Conservation (phyloP, 2,888 invertebrate genomes). For the Synergus gifuensis region DNA sequence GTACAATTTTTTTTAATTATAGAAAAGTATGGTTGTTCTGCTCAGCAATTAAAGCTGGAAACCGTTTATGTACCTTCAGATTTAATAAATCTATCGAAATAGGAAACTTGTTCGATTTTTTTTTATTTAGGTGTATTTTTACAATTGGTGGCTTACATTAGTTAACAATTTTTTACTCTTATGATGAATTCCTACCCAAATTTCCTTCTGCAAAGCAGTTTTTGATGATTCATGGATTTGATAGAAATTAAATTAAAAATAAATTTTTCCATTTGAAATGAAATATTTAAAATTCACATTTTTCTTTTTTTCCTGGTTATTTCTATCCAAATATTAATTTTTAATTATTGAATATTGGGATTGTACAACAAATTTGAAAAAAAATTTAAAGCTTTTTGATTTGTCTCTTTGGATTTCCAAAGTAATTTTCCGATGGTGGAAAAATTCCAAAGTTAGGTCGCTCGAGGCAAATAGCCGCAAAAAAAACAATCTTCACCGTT, state of each 20-base stretch:
- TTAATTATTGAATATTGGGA: constrained; percentile 35
- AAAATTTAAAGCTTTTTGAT: constrained; percentile 47
- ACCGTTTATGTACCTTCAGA: constrained; percentile 37
- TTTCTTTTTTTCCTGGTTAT: constrained; percentile 19
- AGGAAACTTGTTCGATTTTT: constrained; percentile 16
- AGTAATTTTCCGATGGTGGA: constrained; percentile 48
- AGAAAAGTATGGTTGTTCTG: constrained; percentile 34
- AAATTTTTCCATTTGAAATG: constrained; percentile 40
- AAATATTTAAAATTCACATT: constrained; percentile 21
- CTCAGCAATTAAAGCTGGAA: background rate
- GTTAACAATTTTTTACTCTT: background rate
- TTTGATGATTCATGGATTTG: background rate
- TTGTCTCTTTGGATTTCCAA: constrained; percentile 50
- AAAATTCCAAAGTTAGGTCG: constrained; percentile 50
- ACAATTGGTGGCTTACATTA: background rate
- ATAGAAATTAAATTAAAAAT: constrained; percentile 28
- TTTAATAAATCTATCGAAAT: constrained; percentile 33
- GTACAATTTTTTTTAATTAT: constrained; percentile 30
- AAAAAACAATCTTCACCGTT: constrained; percentile 24
- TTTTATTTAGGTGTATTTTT: constrained; percentile 15
- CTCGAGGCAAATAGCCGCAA: constrained; percentile 46
- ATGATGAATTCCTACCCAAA: background rate
- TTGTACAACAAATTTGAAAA: no score
- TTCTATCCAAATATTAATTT: constrained; percentile 41
- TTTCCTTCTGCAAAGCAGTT: background rate